Base-by-base conservation (phyloP, 2,113 vertebrate genomes). In the Colistium nudipinnis region DNA sequence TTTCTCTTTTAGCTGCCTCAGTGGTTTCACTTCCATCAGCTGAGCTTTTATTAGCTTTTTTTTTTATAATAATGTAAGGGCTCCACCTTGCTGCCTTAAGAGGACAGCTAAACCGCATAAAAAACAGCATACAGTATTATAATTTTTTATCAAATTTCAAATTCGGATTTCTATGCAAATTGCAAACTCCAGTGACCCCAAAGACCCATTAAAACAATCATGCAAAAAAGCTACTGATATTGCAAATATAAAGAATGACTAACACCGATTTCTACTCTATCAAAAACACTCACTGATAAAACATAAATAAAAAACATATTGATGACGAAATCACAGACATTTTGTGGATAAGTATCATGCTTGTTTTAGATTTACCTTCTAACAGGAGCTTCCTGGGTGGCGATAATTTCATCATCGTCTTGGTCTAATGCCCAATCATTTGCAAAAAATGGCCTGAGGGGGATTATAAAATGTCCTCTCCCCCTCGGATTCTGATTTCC, bases 391-490 rank as follows among this genome's bases (percentile, higher is more conserved):
- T 44, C 20, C 12, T 17, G 3, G 22, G 30, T 24, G 35, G 8
- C 22, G n/a, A 1, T 22, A 36, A 33, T 4, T 25, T 16, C 24
- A 10, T 62, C 47, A 6, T 27, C 53, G 11, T 49, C 62, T 30
- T n/a, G 38, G 31, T 25, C 17, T 38, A 31, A n/a, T 22, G 33
- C 2, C 19, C 27, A 16, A 14, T n/a, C n/a, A 44, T 7, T 27
- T 25, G 0, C 13, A 43, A 53, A 43, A 53, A 55, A 36, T 63
- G 62, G 35, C 43, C 47, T 41, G 60, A 41, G 57, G 24, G 19
- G 1, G 14, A 36, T 71, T 55, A 70, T 1, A 64, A 13, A 63
- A 43, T 33, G 1, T 56, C 64, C 52, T n/a, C n/a, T n/a, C n/a
- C n/a, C n/a, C n/a, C n/a, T n/a, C n/a, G n/a, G n/a, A n/a, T n/a